These are phyloP conservation scores for Pogonomyrmex californicus DNA, from an alignment of 1,140 invertebrate genomes.

Conservation along the genomic window DNA sequence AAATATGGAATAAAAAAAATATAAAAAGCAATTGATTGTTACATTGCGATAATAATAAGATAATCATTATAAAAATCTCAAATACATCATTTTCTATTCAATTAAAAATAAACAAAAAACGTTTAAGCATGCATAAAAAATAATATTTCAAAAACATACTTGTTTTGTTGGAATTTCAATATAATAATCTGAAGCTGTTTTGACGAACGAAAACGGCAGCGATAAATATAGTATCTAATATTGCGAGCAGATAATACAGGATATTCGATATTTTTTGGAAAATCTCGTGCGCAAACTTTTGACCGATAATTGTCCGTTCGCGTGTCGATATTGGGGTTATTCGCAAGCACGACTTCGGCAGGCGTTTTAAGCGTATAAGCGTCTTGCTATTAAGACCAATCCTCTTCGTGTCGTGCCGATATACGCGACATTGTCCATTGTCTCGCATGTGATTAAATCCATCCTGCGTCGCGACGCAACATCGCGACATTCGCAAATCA, in stretches of 20 bases:
- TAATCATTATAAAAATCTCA: background rate
- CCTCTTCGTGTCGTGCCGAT: constrained; percentile 34
- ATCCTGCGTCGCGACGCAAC: constrained; percentile 38
- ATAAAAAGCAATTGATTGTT: background rate
- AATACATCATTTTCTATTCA: background rate
- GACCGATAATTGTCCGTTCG: constrained; percentile 1
- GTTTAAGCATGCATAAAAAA: background rate
- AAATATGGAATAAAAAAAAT: background rate
- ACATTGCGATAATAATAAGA: background rate
- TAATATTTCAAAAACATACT: background rate
- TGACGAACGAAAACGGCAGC: background rate
- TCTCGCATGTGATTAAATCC: constrained; percentile 36
- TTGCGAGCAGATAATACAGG: background rate
- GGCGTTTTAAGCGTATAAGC: constrained; percentile 28
- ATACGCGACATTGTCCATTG: constrained; percentile 4
- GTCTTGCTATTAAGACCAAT: constrained; percentile 57
- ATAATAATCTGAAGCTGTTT: background rate
- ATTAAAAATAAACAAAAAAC: background rate
- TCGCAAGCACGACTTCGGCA: constrained; percentile 38
- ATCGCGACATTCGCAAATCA: background rate
- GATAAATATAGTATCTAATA: background rate
- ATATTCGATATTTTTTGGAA: constrained; percentile 14
- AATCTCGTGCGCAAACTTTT: constrained; percentile 28
- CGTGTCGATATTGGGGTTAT: constrained; percentile 31
- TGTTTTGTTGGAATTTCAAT: background rate